Conservation (phyloP, 2,888 invertebrate genomes). For the Pilophorus perplexus region DNA sequence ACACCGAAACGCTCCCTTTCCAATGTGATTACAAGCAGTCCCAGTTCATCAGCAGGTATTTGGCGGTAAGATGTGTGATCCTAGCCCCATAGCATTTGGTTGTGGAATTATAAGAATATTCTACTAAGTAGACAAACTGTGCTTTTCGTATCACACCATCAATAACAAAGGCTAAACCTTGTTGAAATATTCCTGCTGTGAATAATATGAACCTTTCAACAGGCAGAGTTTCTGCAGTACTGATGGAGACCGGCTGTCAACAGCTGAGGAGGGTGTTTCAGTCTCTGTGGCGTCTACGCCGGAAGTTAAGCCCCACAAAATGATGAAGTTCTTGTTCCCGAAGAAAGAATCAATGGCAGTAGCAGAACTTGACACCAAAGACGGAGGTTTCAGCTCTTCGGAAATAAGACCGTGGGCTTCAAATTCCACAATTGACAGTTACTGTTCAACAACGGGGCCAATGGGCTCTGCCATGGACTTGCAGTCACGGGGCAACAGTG, state of each 20-base stretch:
- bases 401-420: constrained; percentile 44
- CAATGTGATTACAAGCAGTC: constrained; percentile 36
- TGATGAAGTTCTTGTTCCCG: constrained; percentile 24
- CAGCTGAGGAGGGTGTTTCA: constrained; percentile 39
- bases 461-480: constrained; percentile 2
- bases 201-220: constrained; percentile 28
- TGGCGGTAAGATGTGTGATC: constrained; percentile 50
- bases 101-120: too few relatives aligned
- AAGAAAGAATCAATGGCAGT: not conserved
- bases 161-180: too few relatives aligned
- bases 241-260: constrained; percentile 39
- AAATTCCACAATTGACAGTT: constrained; percentile 49
- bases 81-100: not conserved
- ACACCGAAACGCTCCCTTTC: constrained; percentile 46
- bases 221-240: constrained; percentile 42
- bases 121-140: too few relatives aligned
- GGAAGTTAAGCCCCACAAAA: constrained; percentile 12
- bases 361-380: not conserved
- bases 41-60: constrained; percentile 49
- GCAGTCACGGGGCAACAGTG: too few relatives aligned
- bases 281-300: constrained; percentile 16
- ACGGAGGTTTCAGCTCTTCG: constrained; percentile 12
- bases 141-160: too few relatives aligned
- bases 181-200: too few relatives aligned
- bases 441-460: constrained; percentile 46